A percentile compares a stretch with the other conserved stretches of the same genome.
Evolutionary conservation across 2,797 vertebrate genomes (phyloP).

Genomic region (Sebastes hubbsi): DNA sequence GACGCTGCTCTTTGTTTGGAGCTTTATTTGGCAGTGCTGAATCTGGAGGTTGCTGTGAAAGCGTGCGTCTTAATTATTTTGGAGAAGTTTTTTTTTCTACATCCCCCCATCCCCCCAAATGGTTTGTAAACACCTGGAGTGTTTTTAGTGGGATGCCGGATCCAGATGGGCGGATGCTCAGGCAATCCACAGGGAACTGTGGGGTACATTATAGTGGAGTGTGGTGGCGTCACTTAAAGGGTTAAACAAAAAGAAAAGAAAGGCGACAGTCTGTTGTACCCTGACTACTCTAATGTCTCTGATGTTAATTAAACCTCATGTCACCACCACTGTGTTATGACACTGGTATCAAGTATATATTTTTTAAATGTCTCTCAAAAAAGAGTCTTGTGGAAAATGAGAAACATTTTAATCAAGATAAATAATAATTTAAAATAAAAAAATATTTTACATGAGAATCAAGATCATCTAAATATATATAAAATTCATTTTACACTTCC

Average conservation of each 20-base stretch:
- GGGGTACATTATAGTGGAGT: conserved; percentile 43
- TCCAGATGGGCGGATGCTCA: conserved; percentile 73
- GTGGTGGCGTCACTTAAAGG: conserved; percentile 43
- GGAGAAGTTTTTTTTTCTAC: conserved; percentile 47
- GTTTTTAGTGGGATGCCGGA: conserved; percentile 74
- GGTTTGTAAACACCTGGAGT: conserved; percentile 82
- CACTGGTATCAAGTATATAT: not conserved
- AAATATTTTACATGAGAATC: not conserved
- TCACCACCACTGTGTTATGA: not conserved
- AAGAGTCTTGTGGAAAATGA: not conserved
- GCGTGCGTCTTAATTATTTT: conserved; percentile 80
- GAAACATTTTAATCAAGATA: not conserved
- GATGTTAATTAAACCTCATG: not conserved
- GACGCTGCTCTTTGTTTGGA: conserved; percentile 85
- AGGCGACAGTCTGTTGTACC: not conserved
- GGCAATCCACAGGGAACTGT: conserved; percentile 67
- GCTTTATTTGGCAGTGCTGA: conserved; percentile 84
- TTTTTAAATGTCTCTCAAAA: not conserved
- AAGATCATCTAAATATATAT: not conserved
- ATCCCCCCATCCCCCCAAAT: conserved; percentile 19
- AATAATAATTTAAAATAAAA: not conserved
- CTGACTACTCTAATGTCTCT: not conserved
- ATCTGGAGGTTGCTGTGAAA: conserved; percentile 80
- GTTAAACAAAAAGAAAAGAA: conserved; percentile 38
- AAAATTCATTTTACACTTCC: not conserved